Evolutionary conservation across 2,888 invertebrate species (phyloP).

Genomic region (Mactromeris polynyma): DNA sequence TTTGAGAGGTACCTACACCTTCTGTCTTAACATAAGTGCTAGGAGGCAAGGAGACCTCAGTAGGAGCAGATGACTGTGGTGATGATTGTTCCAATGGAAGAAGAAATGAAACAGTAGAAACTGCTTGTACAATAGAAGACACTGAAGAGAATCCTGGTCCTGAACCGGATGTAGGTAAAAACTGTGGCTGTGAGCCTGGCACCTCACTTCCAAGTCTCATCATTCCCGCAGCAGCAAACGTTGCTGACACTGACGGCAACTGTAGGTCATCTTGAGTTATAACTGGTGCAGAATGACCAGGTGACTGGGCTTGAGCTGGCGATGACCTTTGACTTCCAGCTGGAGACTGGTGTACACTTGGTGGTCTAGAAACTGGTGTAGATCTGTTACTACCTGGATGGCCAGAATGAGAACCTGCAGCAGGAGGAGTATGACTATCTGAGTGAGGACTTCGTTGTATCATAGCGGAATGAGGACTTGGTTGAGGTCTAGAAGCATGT

Average conservation of each 20-base stretch:
- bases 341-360: constrained; percentile 50
- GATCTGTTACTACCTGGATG: constrained; percentile 54
- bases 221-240: constrained; percentile 70
- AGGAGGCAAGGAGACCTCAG: constrained; percentile 62
- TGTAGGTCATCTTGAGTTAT: constrained; percentile 52
- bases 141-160: constrained; percentile 64
- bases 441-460: constrained; percentile 32
- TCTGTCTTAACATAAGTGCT: constrained; percentile 54
- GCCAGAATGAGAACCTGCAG: constrained; percentile 1
- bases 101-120: constrained; percentile 68
- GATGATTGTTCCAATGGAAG: constrained; percentile 32
- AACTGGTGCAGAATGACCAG: constrained; percentile 20
- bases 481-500: neutral
- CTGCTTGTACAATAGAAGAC: constrained; percentile 66
- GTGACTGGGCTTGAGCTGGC: constrained; percentile 46
- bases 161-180: constrained; percentile 21
- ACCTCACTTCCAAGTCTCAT: constrained; percentile 57
- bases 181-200: constrained; percentile 39
- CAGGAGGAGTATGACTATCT: constrained; percentile 45
- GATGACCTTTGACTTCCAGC: constrained; percentile 36
- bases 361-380: constrained; percentile 54
- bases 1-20: constrained; percentile 11
- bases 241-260: constrained; percentile 69
- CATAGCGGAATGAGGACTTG: constrained; percentile 1
- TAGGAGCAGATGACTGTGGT: constrained; percentile 36